Percentiles rank a stretch among this genome's conserved stretches.
Evolutionary conservation across 2,113 vertebrate genomes (phyloP).

Genomic region (Eubucco bourcierii): DNA sequence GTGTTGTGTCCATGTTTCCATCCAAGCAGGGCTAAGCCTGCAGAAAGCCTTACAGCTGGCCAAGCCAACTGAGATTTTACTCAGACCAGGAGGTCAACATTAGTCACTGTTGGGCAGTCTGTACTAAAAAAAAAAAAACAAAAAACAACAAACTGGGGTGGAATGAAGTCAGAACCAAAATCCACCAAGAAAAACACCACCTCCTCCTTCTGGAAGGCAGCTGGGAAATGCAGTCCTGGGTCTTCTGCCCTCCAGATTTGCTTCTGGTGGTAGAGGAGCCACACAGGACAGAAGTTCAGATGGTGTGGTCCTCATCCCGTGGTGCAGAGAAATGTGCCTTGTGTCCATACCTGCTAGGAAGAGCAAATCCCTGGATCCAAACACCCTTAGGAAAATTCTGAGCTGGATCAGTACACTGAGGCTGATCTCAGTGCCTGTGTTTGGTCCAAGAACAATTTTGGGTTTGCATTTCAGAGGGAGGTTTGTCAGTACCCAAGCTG

Average conservation of each 20-base stretch:
- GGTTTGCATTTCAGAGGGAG: not conserved
- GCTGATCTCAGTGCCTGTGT: slow-evolving; percentile 27
- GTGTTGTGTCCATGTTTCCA: not conserved
- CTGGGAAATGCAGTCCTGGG: not conserved
- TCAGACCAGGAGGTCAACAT: slow-evolving; percentile 16
- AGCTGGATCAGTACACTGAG: not conserved
- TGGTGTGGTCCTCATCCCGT: not conserved
- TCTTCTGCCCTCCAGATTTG: not conserved
- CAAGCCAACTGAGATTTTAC: not conserved
- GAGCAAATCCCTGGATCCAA: not conserved
- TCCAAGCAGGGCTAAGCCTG: not conserved
- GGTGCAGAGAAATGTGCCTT: not conserved
- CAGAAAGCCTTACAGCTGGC: not conserved
- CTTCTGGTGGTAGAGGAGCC: not conserved
- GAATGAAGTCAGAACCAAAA: not conserved
- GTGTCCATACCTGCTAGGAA: not conserved
- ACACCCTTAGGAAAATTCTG: not conserved
- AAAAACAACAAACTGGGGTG: not conserved
- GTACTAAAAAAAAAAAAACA: not conserved
- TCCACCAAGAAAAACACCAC: not conserved
- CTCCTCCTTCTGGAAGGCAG: not conserved
- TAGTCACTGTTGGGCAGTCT: slow-evolving; percentile 38
- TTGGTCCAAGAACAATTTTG: slow-evolving; percentile 29
- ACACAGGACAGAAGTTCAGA: not conserved
- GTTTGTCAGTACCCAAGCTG: not conserved